phyloP scores from a whole-genome alignment of 2,797 vertebrate genomes.

The Crypturellus tataupa region DNA sequence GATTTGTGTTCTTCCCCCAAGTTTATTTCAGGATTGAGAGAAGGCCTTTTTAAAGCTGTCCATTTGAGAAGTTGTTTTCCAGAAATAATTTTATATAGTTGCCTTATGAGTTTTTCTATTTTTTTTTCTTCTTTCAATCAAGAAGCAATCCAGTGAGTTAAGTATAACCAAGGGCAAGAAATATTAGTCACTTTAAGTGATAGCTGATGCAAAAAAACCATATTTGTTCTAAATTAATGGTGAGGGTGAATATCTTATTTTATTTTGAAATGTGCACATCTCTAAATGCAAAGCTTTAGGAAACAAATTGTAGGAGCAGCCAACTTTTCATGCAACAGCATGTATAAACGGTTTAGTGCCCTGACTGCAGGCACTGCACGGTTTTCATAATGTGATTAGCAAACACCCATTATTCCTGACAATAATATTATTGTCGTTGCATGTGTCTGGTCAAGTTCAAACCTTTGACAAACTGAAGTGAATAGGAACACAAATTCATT shows the following conservation, averaged over 20 bases:
- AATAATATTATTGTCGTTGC: background rate
- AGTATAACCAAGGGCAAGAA: background rate
- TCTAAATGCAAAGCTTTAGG: background rate
- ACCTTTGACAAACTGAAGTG: background rate
- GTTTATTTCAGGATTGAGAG: background rate
- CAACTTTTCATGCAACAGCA: background rate
- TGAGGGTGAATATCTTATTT: background rate
- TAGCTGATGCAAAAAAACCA: background rate
- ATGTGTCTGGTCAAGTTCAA: background rate
- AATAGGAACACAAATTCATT: background rate
- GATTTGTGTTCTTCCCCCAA: background rate
- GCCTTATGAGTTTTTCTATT: background rate
- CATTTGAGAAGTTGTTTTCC: fast-evolving
- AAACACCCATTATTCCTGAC: background rate
- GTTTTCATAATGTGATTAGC: background rate
- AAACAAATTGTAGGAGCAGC: background rate
- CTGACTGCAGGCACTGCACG: background rate
- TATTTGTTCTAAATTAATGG: background rate
- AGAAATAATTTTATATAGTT: background rate
- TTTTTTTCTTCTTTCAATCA: background rate
- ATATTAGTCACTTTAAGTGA: background rate
- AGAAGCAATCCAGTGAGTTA: background rate
- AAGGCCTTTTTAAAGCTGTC: background rate
- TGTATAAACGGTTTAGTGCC: background rate
- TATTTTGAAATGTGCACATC: background rate